phyloP scores from a whole-genome alignment of 1,140 invertebrate species.

The Monochamus saltuarius region DNA sequence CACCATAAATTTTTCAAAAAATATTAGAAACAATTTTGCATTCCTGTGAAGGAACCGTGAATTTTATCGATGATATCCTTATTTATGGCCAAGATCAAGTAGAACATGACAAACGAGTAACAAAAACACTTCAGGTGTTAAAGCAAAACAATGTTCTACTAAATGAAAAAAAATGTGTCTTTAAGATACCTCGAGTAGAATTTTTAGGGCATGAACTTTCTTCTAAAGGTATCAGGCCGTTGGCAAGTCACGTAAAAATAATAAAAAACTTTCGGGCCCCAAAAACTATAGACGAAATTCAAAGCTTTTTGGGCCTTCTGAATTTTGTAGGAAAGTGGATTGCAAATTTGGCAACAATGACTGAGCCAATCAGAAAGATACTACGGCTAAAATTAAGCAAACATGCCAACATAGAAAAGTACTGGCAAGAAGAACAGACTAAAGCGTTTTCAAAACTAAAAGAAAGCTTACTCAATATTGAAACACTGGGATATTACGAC shows the following conservation, averaged over 20 bases:
- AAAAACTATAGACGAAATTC: conserved; percentile 29
- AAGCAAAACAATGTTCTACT: conserved; percentile 30
- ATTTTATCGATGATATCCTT: conserved; percentile 27
- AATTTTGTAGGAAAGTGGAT: conserved; percentile 38
- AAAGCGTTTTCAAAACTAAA: conserved; percentile 20
- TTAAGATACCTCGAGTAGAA: conserved; percentile 7
- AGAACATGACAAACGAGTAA: conserved; percentile 19
- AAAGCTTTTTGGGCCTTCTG: conserved; percentile 31
- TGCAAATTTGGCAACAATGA: conserved; percentile 40
- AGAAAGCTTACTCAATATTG: conserved; percentile 22
- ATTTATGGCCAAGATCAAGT: conserved; percentile 12
- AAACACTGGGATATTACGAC: conserved; percentile 54
- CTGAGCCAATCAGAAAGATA: conserved; percentile 15
- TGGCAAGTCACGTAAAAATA: neutral
- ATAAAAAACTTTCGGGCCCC: conserved; percentile 17
- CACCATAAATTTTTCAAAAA: conserved; percentile 25
- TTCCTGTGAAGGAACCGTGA: conserved; percentile 14
- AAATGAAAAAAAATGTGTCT: conserved; percentile 38
- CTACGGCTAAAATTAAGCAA: conserved; percentile 44
- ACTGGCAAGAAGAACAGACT: conserved; percentile 27
- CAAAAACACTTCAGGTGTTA: conserved; percentile 21
- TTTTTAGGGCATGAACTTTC: conserved; percentile 45
- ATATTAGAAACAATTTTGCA: conserved; percentile 15
- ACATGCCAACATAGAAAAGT: conserved; percentile 42
- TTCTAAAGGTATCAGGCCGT: conserved; percentile 31